These are phyloP conservation scores for Carollia perspicillata DNA, from an alignment of 2,113 vertebrate genomes.

Conservation along the genomic window DNA sequence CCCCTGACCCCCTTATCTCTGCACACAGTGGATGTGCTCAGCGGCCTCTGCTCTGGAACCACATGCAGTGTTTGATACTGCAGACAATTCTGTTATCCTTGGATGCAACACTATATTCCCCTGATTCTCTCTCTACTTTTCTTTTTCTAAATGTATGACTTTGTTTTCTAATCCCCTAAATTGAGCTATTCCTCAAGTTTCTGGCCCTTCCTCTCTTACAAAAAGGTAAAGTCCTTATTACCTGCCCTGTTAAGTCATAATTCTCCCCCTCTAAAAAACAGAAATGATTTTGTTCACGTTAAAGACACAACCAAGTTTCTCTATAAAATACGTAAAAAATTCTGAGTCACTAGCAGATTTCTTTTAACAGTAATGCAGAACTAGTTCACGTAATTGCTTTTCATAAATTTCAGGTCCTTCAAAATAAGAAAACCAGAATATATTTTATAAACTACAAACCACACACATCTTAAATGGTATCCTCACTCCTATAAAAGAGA, in stretches of 20 bases:
- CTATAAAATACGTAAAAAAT: background rate
- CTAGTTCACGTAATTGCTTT: background rate
- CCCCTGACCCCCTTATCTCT: background rate
- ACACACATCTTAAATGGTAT: background rate
- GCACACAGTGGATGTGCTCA: background rate
- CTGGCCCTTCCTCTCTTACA: background rate
- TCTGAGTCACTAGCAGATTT: background rate
- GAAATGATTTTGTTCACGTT: background rate
- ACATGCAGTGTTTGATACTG: background rate
- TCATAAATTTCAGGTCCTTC: background rate
- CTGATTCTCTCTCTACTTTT: background rate
- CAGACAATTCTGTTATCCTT: background rate
- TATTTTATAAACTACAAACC: conserved; percentile 15
- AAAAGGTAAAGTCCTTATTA: background rate
- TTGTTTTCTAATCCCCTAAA: background rate
- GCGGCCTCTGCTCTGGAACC: background rate
- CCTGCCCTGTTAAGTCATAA: background rate
- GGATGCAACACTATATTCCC: background rate
- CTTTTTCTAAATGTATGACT: background rate
- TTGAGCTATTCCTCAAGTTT: background rate
- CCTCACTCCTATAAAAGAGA: conserved; percentile 15
- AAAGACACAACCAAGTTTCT: background rate
- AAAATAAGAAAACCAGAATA: background rate
- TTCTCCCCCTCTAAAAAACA: background rate
- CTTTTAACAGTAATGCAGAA: background rate